Conservation (phyloP, 1,140 invertebrate species). For the Copidosoma floridanum region DNA sequence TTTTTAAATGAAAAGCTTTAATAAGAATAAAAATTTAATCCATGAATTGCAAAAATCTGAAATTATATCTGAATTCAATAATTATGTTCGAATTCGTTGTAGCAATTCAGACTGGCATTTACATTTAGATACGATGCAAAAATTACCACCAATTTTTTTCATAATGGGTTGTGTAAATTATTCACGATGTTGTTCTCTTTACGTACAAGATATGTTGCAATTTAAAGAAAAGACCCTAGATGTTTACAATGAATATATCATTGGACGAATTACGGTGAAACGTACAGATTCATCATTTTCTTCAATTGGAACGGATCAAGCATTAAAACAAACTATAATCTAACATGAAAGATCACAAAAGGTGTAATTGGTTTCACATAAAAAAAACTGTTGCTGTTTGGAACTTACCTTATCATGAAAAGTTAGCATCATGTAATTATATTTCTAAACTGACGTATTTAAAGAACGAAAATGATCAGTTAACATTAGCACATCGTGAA, state of each 20-base stretch:
- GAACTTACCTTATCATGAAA: not conserved
- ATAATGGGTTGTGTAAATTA: constrained; percentile 19
- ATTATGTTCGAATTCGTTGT: not conserved
- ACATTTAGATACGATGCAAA: constrained; percentile 3
- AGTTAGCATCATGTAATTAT: not conserved
- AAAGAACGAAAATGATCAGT: not conserved
- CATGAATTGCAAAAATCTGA: not conserved
- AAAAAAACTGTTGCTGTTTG: not conserved
- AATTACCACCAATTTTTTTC: constrained; percentile 17
- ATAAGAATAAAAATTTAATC: not conserved
- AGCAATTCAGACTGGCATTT: constrained; percentile 10
- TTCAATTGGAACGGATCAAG: not conserved
- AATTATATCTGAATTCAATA: not conserved
- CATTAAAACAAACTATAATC: constrained; percentile 6
- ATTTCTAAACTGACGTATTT: not conserved
- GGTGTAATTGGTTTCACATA: not conserved
- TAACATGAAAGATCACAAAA: not conserved
- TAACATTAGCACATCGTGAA: not conserved
- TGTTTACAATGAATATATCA: not conserved
- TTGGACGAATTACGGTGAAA: not conserved
- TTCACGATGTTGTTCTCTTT: constrained; percentile 18
- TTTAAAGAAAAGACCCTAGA: not conserved
- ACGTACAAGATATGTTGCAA: constrained; percentile 6
- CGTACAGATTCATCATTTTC: not conserved
- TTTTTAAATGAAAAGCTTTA: not conserved